Evolutionary conservation across 1,140 invertebrate genomes (phyloP).

Genomic region (Condylostylus longicornis): DNA sequence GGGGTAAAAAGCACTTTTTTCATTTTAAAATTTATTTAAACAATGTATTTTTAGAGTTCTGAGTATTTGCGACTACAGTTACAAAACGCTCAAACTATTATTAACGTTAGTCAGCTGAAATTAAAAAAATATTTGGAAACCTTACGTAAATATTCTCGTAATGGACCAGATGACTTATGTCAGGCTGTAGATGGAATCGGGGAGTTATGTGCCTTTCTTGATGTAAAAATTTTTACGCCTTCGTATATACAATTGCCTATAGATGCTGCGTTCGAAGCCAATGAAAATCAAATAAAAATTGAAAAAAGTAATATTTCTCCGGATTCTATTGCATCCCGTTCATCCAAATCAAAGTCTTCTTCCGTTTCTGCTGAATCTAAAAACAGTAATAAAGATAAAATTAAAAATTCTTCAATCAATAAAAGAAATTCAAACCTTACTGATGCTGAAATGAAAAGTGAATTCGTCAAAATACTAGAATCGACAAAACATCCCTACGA

Average conservation of each 20-base stretch:
- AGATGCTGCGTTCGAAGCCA: constrained; percentile 27
- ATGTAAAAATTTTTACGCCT: constrained; percentile 23
- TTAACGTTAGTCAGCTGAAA: constrained; percentile 29
- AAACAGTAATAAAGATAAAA: not conserved
- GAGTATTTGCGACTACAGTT: constrained; percentile 29
- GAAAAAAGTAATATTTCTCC: not conserved
- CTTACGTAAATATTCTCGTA: constrained; percentile 19
- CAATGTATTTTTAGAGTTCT: constrained; percentile 20
- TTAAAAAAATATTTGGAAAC: constrained; percentile 27
- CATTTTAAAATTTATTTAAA: not conserved
- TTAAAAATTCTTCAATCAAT: not conserved
- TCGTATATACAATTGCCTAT: constrained; percentile 19
- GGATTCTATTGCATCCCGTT: not conserved
- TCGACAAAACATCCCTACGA: too few species aligned
- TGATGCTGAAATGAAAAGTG: too few species aligned
- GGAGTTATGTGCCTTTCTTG: constrained; percentile 29
- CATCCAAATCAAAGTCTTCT: not conserved
- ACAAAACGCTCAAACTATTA: constrained; percentile 31
- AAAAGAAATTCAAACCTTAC: not conserved
- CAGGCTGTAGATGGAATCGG: constrained; percentile 33
- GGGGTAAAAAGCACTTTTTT: constrained; percentile 2
- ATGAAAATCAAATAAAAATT: constrained; percentile 20
- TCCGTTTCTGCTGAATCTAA: not conserved
- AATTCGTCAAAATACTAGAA: too few species aligned
- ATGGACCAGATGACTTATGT: constrained; percentile 18